Evolutionary conservation across 2,888 invertebrate species (phyloP), one percentile per base, ranked within the genome.

Genomic region (Dioctria rufipes): DNA sequence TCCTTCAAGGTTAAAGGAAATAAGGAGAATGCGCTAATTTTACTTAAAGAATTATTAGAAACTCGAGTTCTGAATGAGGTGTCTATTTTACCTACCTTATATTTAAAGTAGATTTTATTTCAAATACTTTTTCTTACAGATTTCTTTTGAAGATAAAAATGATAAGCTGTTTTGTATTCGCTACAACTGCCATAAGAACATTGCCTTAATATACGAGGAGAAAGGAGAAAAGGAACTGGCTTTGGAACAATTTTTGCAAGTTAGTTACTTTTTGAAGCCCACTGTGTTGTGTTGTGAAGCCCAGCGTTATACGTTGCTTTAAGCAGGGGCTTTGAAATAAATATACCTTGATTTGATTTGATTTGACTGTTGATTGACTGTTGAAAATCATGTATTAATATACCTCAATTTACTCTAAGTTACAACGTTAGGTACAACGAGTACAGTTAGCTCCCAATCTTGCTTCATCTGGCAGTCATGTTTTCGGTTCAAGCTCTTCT

Each of bases 101-200:
- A 13, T 5, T 11, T 58, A 58, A 58, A 5, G 5, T 13, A 61
- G 25, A 58, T 25, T 60, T 13, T 51, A 6, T 11, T 6, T 9
- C 5, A 79, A 43, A 8, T 60, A 54, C 46, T 39, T 69, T 65
- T 71, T 78, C 42, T 80, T 85, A 73, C 77, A 88, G 88, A 85
- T 86, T 51, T 84, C 86, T 58, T 90, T 91, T 73, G 92, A 92
- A 84, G 92, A 92, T 85, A 89, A 90, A 63, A 85, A 85, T 67
- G 84, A 86, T n/a, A 91, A 91, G 63, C 85, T 95, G 89, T 91
- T 93, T 66, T 93, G 93, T 78, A 91, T 97, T 80, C 95, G 96
- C 86, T 97, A 96, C 88, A 94, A 96, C 42, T 95, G 96, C 85
- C 93, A 92, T 85, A 93, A 95, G 86, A 97, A 97, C 88, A 91